Evolutionary conservation across 2,888 invertebrate species (phyloP).

Genomic region (Agrotis puta): DNA sequence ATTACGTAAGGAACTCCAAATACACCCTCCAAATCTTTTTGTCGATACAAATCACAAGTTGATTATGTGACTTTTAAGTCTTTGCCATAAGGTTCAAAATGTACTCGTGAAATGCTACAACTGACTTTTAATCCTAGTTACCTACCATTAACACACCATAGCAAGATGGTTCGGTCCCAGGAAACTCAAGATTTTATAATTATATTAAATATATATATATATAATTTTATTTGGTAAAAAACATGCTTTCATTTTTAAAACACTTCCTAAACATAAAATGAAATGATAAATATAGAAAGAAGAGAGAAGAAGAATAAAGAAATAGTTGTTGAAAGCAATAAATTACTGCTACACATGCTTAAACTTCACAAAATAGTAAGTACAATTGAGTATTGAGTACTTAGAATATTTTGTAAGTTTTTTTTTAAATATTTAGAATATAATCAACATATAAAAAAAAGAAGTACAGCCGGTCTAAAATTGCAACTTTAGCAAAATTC

Average conservation of each 20-base stretch:
- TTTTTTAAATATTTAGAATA: too few relatives aligned
- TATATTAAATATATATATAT: too few relatives aligned
- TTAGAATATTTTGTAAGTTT: too few relatives aligned
- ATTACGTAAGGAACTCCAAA: conserved; percentile 34
- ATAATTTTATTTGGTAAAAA: too few relatives aligned
- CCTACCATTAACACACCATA: background rate
- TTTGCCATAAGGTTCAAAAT: background rate
- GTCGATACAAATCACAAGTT: conserved; percentile 4
- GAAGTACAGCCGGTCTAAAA: too few relatives aligned
- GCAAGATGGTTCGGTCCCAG: background rate
- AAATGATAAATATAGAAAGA: background rate
- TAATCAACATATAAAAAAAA: too few relatives aligned
- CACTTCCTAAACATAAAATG: too few relatives aligned
- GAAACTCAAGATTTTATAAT: background rate
- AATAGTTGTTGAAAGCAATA: background rate
- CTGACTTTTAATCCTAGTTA: background rate
- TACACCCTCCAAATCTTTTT: background rate
- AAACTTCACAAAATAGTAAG: background rate
- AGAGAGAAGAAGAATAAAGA: too few relatives aligned
- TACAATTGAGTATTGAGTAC: background rate
- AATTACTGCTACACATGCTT: background rate
- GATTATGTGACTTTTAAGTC: background rate
- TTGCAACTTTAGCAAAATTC: too few relatives aligned
- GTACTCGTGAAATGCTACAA: conserved; percentile 6
- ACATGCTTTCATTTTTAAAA: too few relatives aligned